Conservation (phyloP, 2,888 invertebrate genomes). For the Papilio demoleus region DNA sequence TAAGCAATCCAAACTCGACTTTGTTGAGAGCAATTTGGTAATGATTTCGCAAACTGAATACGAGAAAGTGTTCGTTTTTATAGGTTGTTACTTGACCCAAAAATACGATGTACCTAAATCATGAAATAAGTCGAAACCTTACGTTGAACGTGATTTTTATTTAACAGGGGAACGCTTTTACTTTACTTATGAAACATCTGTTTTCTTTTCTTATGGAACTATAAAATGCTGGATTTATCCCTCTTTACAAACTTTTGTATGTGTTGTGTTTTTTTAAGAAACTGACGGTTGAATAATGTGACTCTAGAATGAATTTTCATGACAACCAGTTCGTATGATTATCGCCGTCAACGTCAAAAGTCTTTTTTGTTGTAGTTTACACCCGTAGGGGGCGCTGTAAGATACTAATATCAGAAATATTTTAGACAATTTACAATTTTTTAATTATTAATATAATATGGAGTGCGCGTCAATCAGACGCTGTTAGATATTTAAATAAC, state of each 20-base stretch:
- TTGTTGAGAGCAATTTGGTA: slow-evolving; percentile 22
- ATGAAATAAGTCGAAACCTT: slow-evolving; percentile 23
- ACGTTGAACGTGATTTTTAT: slow-evolving; percentile 29
- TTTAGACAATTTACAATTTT: too few relatives aligned
- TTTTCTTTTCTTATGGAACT: not conserved
- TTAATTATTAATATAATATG: too few relatives aligned
- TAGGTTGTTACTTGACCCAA: slow-evolving; percentile 29
- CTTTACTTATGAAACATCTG: slow-evolving; percentile 17
- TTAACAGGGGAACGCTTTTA: slow-evolving; percentile 32
- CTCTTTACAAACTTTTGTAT: not conserved
- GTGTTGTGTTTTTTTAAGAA: not conserved
- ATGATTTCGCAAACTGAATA: slow-evolving; percentile 21
- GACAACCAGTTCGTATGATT: too few relatives aligned
- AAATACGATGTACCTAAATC: slow-evolving; percentile 29
- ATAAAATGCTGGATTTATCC: not conserved
- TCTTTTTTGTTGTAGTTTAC: too few relatives aligned
- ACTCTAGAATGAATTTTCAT: too few relatives aligned
- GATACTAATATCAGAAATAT: too few relatives aligned
- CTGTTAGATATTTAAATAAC: too few relatives aligned
- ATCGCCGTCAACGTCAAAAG: too few relatives aligned
- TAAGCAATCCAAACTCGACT: not conserved
- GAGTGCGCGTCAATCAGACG: too few relatives aligned
- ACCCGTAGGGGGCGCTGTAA: too few relatives aligned
- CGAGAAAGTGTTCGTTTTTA: slow-evolving; percentile 17
- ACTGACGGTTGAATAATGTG: too few relatives aligned